Conservation (phyloP, 2,888 invertebrate genomes). For the Drosophila algonquin region DNA sequence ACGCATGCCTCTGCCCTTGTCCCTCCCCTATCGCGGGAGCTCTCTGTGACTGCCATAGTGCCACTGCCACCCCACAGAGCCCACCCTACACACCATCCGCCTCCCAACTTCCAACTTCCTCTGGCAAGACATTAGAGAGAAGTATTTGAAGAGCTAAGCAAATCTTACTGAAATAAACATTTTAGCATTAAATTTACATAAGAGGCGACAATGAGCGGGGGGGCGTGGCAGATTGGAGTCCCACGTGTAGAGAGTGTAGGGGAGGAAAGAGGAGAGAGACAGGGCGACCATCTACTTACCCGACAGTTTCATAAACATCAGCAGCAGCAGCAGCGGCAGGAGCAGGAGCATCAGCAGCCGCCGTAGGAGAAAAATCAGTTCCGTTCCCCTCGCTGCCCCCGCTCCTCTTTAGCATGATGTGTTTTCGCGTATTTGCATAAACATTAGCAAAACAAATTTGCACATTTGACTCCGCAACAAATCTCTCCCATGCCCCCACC, state of each 20-base stretch:
- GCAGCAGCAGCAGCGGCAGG: constrained; percentile 3
- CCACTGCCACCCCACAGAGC: constrained; percentile 6
- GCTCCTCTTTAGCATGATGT: constrained; percentile 47
- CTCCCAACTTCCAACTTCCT: constrained; percentile 8
- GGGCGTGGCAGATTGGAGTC: constrained; percentile 7
- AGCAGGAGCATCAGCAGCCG: constrained; percentile 48
- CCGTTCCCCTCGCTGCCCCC: constrained; percentile 18
- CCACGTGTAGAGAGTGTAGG: constrained; percentile 6
- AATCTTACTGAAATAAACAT: constrained; percentile 80
- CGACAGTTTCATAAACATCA: constrained; percentile 76
- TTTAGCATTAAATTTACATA: constrained; percentile 82
- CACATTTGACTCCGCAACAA: constrained; percentile 63
- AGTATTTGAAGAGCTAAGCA: constrained; percentile 75
- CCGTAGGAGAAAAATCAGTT: constrained; percentile 1
- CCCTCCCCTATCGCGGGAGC: not conserved
- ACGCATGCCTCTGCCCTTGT: not conserved
- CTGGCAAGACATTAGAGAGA: constrained; percentile 50
- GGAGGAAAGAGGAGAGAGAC: not conserved
- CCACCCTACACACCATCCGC: not conserved
- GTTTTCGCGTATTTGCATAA: constrained; percentile 76
- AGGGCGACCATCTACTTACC: constrained; percentile 57
- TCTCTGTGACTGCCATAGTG: constrained; percentile 34
- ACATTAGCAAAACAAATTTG: constrained; percentile 80
- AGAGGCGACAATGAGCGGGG: constrained; percentile 66
- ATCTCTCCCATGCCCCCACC: too few relatives aligned